Evolutionary conservation across 2,113 vertebrate species (phyloP).

Genomic region (Jaculus jaculus): DNA sequence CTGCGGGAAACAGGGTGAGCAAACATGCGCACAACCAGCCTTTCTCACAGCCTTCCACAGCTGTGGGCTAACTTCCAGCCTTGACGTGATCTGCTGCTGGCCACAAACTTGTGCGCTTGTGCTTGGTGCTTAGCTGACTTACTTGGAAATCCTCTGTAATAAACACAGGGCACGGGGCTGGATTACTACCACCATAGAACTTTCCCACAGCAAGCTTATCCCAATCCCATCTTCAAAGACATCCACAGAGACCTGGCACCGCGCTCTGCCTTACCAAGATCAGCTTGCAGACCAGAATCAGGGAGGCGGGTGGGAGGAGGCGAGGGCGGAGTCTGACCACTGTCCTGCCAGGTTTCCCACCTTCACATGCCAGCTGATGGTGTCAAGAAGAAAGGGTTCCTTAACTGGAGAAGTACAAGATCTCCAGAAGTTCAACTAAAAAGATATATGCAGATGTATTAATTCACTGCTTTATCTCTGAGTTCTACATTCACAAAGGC

Average conservation of each 20-base stretch:
- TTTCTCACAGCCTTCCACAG: neutral
- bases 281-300: neutral
- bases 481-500: slow-evolving; percentile 3
- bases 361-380: neutral
- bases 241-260: neutral
- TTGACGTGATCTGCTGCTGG: neutral
- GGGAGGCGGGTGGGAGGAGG: neutral
- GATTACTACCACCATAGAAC: neutral
- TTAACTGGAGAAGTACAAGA: neutral
- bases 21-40: neutral
- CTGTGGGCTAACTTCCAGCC: neutral
- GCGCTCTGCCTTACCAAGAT: neutral
- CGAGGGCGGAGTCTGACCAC: neutral
- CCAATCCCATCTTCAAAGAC: neutral
- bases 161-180: neutral
- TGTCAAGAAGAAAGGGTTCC: neutral
- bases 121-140: neutral
- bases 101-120: neutral
- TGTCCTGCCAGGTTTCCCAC: neutral
- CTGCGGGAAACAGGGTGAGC: no score
- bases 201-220: neutral
- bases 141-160: neutral
- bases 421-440: neutral
- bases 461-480: neutral
- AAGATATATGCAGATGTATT: neutral